phyloP scores from a whole-genome alignment of 2,797 vertebrate genomes.

The Pyrocephalus nanus region DNA sequence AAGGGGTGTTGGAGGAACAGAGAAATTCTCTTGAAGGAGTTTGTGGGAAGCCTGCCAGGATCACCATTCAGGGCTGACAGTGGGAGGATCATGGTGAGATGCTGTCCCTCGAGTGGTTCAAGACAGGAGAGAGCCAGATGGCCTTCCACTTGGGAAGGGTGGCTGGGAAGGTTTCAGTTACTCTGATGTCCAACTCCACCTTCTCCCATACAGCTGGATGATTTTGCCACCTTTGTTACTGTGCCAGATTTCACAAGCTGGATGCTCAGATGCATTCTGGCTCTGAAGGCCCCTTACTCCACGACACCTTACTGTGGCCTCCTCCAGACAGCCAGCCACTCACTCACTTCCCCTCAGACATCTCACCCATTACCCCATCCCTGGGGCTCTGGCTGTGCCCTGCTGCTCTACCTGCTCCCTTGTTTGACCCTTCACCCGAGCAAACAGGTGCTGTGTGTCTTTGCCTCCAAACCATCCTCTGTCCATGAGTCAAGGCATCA shows the following conservation, averaged over 20 bases:
- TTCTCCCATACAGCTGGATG: neutral
- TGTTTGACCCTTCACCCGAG: neutral
- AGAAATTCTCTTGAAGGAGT: neutral
- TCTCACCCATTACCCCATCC: neutral
- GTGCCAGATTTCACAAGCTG: neutral
- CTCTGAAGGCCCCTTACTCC: neutral
- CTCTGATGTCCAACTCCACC: neutral
- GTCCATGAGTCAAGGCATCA: neutral
- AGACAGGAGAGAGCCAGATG: neutral
- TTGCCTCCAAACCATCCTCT: neutral
- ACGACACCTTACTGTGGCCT: neutral
- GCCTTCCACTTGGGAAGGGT: neutral
- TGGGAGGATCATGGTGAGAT: rapidly evolving
- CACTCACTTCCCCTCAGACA: rapidly evolving
- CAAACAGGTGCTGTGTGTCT: neutral
- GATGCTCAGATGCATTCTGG: neutral
- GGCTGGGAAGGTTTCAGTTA: neutral
- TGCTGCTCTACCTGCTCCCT: neutral
- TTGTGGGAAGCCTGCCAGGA: neutral
- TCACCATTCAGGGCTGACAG: neutral
- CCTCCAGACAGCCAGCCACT: neutral
- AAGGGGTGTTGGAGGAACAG: neutral
- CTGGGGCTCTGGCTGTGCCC: neutral
- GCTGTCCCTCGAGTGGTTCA: neutral
- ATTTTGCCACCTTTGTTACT: neutral